Evolutionary conservation across 2,797 vertebrate genomes (phyloP), one percentile per base, ranked within the genome.

Genomic region (Nyctibius grandis): DNA sequence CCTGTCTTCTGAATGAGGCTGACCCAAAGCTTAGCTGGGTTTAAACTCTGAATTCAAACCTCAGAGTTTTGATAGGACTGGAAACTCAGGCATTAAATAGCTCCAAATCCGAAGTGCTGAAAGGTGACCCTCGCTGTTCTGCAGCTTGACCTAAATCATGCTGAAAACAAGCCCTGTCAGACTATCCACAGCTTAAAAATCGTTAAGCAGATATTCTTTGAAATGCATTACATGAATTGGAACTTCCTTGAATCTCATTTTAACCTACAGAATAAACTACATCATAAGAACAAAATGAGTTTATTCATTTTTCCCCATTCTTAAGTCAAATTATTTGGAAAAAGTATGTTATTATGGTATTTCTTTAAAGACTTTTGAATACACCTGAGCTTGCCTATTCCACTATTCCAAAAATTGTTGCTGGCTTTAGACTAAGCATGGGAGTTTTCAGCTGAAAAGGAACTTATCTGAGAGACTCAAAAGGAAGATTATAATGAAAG

Each of bases 111-210:
- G 1, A 40, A 47, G 38, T 26, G 15, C 26, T 73, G 38, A 47
- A 82, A 65, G 12, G 38, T 42, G 6, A 20, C 44, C 45, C 19
- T 60, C 0, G 1, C 38, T 84, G 13, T 73, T 85, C 54, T 50
- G 2, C 28, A 29, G 21, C 33, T 72, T 1, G 1, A 34, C 38
- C 9, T 45, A 60, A 61, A 44, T 65, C 21, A 12, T 0, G 0
- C 31, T 72, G 63, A 68, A 81, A 78, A 20, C 57, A 87, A 44
- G n/a, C 20, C 38, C n/a, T 11, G 13, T 75, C 54, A 74, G 10
- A 33, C 34, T 47, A 67, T 15, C 20, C 26, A 22, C 14, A 79
- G 28, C 13, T 60, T 53, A 44, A 68, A n/a, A 80, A 57, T n/a
- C 19, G 9, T 61, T 53, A 56, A 65, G 10, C 8, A 60, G 13